Evolutionary conservation across 1,140 invertebrate species (phyloP).

Genomic region (Argopecten irradians): DNA sequence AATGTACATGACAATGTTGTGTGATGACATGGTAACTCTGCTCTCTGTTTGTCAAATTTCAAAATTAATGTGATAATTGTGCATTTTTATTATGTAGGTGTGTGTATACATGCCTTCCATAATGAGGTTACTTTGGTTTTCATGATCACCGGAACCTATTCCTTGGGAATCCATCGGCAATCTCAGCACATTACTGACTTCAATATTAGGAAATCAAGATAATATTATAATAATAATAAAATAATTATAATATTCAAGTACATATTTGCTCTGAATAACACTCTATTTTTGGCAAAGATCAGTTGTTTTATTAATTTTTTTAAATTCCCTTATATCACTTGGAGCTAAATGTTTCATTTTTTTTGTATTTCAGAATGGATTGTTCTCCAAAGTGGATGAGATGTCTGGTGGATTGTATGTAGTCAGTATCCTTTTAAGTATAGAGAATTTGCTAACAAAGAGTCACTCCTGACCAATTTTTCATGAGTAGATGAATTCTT

Average conservation of each 20-base stretch:
- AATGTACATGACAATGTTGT: constrained; percentile 87
- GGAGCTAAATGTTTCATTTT: background rate
- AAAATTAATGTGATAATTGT: background rate
- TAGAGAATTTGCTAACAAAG: too few relatives aligned
- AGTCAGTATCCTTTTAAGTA: constrained; percentile 78
- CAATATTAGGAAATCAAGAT: background rate
- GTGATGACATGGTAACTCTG: constrained; percentile 83
- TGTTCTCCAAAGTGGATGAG: constrained; percentile 86
- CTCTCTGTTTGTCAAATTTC: background rate
- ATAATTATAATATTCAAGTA: too few relatives aligned
- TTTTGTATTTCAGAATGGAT: constrained; percentile 72
- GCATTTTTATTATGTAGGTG: background rate
- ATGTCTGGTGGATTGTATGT: constrained; percentile 87
- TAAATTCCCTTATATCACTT: too few relatives aligned
- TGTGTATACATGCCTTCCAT: background rate
- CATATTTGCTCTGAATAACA: too few relatives aligned
- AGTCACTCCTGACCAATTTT: too few relatives aligned
- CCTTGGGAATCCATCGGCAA: background rate
- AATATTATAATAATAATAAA: background rate
- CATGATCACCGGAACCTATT: too few relatives aligned
- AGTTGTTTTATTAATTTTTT: too few relatives aligned
- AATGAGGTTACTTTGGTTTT: background rate
- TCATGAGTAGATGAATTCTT: too few relatives aligned
- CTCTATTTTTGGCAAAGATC: too few relatives aligned
- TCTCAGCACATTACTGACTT: background rate